Percentiles rank a stretch among this genome's conserved stretches.
Conservation (phyloP, 2,113 vertebrate species). For the Scophthalmus maximus region DNA sequence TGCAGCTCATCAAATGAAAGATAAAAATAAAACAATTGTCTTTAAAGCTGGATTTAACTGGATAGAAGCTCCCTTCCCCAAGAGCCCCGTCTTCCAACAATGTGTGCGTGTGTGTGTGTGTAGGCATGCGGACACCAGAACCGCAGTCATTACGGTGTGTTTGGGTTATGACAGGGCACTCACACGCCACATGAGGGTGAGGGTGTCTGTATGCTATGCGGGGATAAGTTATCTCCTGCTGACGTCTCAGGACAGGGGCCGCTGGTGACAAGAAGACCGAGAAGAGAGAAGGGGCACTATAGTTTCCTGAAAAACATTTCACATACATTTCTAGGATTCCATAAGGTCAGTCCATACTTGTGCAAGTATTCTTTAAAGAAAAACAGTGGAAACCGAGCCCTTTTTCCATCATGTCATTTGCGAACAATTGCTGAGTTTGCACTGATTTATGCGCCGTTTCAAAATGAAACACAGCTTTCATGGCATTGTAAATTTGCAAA, state of each 20-base stretch:
- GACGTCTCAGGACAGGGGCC: conserved; percentile 48
- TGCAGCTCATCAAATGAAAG: conserved; percentile 20
- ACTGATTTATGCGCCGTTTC: background rate
- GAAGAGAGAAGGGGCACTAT: conserved; percentile 14
- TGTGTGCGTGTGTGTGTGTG: conserved; percentile 39
- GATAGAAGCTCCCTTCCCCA: conserved; percentile 14
- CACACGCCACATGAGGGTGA: conserved; percentile 78
- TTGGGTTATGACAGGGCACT: conserved; percentile 80
- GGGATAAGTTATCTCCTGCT: conserved; percentile 75
- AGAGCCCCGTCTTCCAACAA: conserved; percentile 20
- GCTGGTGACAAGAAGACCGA: conserved; percentile 33
- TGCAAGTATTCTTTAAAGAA: background rate
- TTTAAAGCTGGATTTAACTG: background rate
- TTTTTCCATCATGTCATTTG: conserved; percentile 9
- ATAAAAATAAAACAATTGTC: conserved; percentile 34
- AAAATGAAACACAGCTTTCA: background rate
- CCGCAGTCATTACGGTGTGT: conserved; percentile 71
- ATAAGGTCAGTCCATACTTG: background rate
- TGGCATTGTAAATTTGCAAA: background rate
- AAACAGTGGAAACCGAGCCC: background rate
- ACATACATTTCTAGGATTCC: background rate
- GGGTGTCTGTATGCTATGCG: conserved; percentile 69
- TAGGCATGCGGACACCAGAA: conserved; percentile 34
- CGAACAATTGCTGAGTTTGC: background rate
- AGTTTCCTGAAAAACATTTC: background rate